Conservation (phyloP, 2,797 vertebrate species). For the Leucoraja ocellata region DNA sequence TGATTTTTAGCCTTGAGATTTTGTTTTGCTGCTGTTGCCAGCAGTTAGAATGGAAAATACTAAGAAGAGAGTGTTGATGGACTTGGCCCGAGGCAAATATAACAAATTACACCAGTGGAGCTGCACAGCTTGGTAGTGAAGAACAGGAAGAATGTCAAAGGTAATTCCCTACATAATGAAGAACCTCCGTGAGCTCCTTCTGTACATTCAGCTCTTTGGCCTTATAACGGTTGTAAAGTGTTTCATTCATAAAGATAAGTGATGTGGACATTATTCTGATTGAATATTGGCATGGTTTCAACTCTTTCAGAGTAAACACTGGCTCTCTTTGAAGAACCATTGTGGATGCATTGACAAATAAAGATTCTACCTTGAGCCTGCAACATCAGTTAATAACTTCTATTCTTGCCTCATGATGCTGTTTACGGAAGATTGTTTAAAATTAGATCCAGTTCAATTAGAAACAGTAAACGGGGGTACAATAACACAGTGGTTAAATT, state of each 20-base stretch:
- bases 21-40: conserved; percentile 6
- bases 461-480: background rate
- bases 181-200: conserved; percentile 5
- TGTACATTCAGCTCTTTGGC: background rate
- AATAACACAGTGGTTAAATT: too few relatives aligned
- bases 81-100: conserved; percentile 23
- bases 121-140: background rate
- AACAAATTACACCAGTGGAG: conserved; percentile 11
- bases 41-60: background rate
- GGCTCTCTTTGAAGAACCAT: conserved; percentile 15
- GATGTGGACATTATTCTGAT: conserved; percentile 18
- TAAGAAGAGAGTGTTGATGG: background rate
- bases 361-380: background rate
- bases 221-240: background rate
- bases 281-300: conserved; percentile 15
- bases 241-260: conserved; percentile 4
- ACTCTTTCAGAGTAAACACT: background rate
- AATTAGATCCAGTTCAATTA: background rate
- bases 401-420: background rate
- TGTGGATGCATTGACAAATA: conserved; percentile 8
- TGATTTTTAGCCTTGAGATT: conserved; percentile 4
- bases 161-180: conserved; percentile 1
- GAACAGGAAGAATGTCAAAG: background rate
- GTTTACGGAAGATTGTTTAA: background rate
- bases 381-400: background rate